A percentile compares a stretch with the other conserved stretches of the same genome.
These are phyloP conservation scores for Amblyjoppa proteus DNA, from an alignment of 2,888 invertebrate species.

Conservation along the genomic window DNA sequence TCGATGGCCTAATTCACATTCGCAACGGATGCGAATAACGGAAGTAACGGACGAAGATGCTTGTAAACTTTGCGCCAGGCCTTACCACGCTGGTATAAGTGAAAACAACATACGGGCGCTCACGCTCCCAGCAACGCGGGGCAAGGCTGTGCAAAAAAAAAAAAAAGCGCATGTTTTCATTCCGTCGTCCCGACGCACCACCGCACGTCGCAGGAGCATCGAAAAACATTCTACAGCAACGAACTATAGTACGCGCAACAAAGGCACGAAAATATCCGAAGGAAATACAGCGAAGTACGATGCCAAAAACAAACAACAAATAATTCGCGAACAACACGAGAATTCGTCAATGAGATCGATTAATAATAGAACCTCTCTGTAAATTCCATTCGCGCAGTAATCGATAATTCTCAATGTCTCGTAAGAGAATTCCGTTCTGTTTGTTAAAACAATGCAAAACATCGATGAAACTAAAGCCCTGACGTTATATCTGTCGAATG, in stretches of 20 bases:
- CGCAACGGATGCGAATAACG: neutral
- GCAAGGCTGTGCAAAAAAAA: neutral
- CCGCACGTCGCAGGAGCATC: neutral
- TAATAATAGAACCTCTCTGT: neutral
- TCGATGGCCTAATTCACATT: conserved; percentile 4
- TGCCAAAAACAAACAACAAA: conserved; percentile 26
- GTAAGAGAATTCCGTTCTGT: neutral
- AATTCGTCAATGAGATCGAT: neutral
- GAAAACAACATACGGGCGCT: neutral
- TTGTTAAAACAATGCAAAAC: neutral
- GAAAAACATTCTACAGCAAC: neutral
- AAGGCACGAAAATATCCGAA: neutral
- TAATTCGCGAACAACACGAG: neutral
- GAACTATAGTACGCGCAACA: conserved; percentile 18
- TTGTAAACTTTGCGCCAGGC: neutral
- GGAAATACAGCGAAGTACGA: neutral
- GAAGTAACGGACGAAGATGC: neutral
- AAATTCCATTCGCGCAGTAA: neutral
- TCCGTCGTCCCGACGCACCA: neutral
- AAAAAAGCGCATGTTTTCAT: conserved; percentile 14
- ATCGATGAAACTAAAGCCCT: conserved; percentile 1
- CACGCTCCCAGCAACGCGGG: neutral
- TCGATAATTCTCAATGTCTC: neutral
- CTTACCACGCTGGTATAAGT: neutral
- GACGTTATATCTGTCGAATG: conserved; percentile 63